Evolutionary conservation across 2,797 vertebrate species (phyloP), one percentile per base, ranked within the genome.

Genomic region (Enteromius anoplus): DNA sequence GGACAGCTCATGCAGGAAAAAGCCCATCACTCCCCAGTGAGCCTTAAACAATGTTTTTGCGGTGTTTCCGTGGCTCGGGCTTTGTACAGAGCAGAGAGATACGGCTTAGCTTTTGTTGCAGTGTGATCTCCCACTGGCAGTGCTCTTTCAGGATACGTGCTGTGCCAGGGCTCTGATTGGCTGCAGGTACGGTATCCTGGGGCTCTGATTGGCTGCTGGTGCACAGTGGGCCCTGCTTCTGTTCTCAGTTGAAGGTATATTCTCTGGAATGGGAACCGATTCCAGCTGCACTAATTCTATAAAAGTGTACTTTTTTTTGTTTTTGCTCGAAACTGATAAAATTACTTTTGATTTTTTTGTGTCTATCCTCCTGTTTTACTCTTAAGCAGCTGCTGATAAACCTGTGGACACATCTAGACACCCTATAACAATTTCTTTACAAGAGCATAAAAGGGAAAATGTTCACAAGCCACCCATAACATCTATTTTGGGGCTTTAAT

Each of bases 141-240:
- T 85, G 87, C 66, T 86, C 83, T 87, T 87, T 89, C 71, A 85
- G 51, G 5, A 45, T 71, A 15, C 23, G 26, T 78, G 81, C 71
- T 42, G 26, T 19, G 23, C 75, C 72, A 53, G 29, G 49, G 49
- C 81, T 80, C 75, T 87, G 78, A 89, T 86, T 86, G 83, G 84
- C 78, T 73, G 81, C 80, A 76, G 80, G 80, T 87, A 23, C 23
- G 66, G 64, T 29, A 11, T 23, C n/a, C 71, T 75, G 51, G 37
- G 85, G 62, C 73, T 82, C 72, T 88, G 75, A 89, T 85, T 86
- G 83, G 83, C 72, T 65, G 78, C 78, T 75, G 76, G 82, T 86
- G 75, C 80, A 51, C 73, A 78, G 42, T 78, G 45, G 72, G 71
- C 51, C 77, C 64, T 70, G 49, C 72, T 40, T 19, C 83, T 78